Evolutionary conservation across 2,113 vertebrate species (phyloP).

Genomic region (Macquaria australasica): DNA sequence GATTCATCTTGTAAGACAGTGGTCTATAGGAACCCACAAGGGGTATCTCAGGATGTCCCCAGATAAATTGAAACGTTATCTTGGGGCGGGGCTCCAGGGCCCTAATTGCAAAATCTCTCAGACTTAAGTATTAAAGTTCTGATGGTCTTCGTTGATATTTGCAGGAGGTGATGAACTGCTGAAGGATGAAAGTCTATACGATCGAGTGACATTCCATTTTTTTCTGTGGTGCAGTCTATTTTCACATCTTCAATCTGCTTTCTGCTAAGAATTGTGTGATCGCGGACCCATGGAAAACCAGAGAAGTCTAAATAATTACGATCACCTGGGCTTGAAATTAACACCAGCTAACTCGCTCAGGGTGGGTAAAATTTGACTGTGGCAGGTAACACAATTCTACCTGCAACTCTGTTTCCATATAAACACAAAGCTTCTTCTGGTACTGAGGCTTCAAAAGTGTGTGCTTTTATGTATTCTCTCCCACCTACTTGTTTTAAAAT

Average conservation of each 20-base stretch:
- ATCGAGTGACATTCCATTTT: constrained; percentile 36
- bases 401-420: constrained; percentile 37
- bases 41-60: not conserved
- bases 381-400: constrained; percentile 46
- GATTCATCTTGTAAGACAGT: not conserved
- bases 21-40: not conserved
- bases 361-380: constrained; percentile 31
- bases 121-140: not conserved
- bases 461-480: not conserved
- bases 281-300: constrained; percentile 49
- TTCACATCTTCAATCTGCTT: constrained; percentile 46
- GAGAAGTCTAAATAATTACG: constrained; percentile 63
- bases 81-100: not conserved
- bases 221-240: constrained; percentile 28
- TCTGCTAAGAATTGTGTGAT: constrained; percentile 37
- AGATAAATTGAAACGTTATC: not conserved
- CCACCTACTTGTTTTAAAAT: not conserved
- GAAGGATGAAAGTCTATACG: constrained; percentile 11
- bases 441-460: not conserved
- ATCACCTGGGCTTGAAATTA: constrained; percentile 73
- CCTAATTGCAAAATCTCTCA: not conserved
- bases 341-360: constrained; percentile 43
- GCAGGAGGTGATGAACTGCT: not conserved
- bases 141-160: constrained; percentile 10
- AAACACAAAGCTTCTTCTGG: not conserved